A percentile compares a stretch with the other conserved stretches of the same genome.
Evolutionary conservation across 2,888 invertebrate genomes (phyloP).

Genomic region (Melanargia galathea): DNA sequence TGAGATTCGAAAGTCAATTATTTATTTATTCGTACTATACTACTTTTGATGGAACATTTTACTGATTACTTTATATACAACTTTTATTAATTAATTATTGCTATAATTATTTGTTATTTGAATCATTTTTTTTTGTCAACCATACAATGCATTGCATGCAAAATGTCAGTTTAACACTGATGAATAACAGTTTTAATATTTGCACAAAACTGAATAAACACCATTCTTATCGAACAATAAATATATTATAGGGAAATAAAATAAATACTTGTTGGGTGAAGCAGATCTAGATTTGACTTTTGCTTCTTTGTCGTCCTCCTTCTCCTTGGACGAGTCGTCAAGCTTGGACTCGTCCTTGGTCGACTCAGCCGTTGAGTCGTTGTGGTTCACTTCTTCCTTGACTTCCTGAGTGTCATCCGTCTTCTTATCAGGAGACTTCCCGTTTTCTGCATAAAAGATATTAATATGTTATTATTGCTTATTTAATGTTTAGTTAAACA

Average conservation of each 20-base stretch:
- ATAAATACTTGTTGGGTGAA: constrained; percentile 67
- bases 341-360: constrained; percentile 58
- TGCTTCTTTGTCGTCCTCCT: constrained; percentile 57
- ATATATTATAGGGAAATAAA: not conserved
- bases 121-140: too few species aligned
- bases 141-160: too few species aligned
- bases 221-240: too few species aligned
- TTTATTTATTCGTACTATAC: too few species aligned
- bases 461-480: not conserved
- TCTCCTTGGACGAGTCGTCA: constrained; percentile 48
- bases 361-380: constrained; percentile 51
- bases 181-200: too few species aligned
- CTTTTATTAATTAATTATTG: too few species aligned
- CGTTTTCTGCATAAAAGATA: constrained; percentile 60
- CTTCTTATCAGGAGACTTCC: constrained; percentile 73
- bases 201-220: too few species aligned
- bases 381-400: constrained; percentile 66
- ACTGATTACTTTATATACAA: too few species aligned
- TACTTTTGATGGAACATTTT: too few species aligned
- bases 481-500: not conserved
- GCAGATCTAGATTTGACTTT: constrained; percentile 69
- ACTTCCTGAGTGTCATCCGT: constrained; percentile 58
- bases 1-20: too few species aligned
- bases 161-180: too few species aligned
- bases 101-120: too few species aligned